phyloP scores from a whole-genome alignment of 1,140 invertebrate genomes.

The Plectrocnemia conspersa region DNA sequence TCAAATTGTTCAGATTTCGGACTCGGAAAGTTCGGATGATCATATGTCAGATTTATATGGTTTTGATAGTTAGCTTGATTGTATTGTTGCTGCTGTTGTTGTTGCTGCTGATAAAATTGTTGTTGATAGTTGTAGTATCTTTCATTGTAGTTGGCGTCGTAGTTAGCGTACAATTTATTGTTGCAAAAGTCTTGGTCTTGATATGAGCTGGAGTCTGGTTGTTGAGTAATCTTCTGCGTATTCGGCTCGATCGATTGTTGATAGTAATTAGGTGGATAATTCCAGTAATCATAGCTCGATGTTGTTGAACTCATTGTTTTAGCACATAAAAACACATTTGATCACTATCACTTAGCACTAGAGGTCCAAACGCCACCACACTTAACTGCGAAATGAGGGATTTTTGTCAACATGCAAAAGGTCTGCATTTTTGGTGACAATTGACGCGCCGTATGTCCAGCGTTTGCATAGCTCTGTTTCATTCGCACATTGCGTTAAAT shows the following conservation, averaged over 20 bases:
- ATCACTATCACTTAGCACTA: constrained; percentile 11
- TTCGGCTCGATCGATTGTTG: too few relatives aligned
- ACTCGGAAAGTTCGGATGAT: constrained; percentile 18
- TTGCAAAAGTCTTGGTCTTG: background rate
- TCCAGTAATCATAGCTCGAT: constrained; percentile 23
- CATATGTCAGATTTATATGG: constrained; percentile 4
- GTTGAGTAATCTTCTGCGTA: too few relatives aligned
- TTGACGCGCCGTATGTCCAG: constrained; percentile 32
- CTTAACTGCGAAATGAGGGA: constrained; percentile 23
- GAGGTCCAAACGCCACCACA: constrained; percentile 17
- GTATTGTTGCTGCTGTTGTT: background rate
- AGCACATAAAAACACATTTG: background rate
- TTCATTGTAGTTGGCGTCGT: constrained; percentile 2
- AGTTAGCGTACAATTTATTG: constrained; percentile 11
- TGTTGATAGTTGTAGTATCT: background rate
- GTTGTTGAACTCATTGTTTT: constrained; percentile 23
- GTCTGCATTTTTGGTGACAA: constrained; percentile 33
- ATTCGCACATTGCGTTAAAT: background rate
- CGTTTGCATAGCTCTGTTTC: constrained; percentile 14
- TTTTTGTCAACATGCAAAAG: constrained; percentile 27
- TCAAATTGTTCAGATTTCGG: constrained; percentile 23
- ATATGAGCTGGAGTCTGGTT: background rate
- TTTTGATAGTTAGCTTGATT: constrained; percentile 10
- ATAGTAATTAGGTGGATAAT: constrained; percentile 10
- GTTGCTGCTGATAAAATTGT: background rate